These are phyloP conservation scores for Hippoglossus stenolepis DNA, from an alignment of 2,113 vertebrate species.

Conservation along the genomic window DNA sequence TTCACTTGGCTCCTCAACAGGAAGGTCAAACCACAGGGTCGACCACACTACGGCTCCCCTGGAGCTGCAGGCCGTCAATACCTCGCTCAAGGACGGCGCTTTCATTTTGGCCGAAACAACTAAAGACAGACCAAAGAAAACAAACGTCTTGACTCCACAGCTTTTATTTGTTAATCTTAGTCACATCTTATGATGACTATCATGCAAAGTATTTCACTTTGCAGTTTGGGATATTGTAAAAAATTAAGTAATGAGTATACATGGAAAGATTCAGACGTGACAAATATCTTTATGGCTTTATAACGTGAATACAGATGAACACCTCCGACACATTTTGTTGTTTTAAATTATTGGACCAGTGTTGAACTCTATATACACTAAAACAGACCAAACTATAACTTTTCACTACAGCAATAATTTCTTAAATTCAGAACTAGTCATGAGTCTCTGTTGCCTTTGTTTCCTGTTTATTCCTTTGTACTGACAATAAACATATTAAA, in stretches of 20 bases:
- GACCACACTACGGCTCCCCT: slow-evolving; percentile 42
- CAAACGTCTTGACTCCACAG: not conserved
- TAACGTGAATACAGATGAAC: too few species aligned
- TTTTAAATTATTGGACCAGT: too few species aligned
- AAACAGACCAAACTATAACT: too few species aligned
- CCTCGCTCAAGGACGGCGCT: slow-evolving; percentile 42
- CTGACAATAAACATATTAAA: too few species aligned
- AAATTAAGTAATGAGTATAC: not conserved
- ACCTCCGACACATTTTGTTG: too few species aligned
- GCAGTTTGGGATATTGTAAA: too few species aligned
- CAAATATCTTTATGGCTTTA: not conserved
- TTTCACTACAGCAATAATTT: too few species aligned
- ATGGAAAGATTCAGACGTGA: not conserved
- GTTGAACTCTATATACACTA: too few species aligned
- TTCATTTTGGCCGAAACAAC: slow-evolving; percentile 11
- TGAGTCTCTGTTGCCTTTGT: too few species aligned
- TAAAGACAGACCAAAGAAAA: not conserved
- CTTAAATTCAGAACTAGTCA: too few species aligned
- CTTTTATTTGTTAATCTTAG: not conserved
- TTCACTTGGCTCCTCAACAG: slow-evolving; percentile 47
- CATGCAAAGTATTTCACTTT: not conserved
- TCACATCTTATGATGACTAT: not conserved
- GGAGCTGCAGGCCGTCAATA: slow-evolving; percentile 37
- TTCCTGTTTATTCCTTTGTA: too few species aligned
- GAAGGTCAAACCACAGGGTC: slow-evolving; percentile 60